Base-by-base conservation (phyloP, 1,140 invertebrate species). In the Drosophila kurseongensis region DNA sequence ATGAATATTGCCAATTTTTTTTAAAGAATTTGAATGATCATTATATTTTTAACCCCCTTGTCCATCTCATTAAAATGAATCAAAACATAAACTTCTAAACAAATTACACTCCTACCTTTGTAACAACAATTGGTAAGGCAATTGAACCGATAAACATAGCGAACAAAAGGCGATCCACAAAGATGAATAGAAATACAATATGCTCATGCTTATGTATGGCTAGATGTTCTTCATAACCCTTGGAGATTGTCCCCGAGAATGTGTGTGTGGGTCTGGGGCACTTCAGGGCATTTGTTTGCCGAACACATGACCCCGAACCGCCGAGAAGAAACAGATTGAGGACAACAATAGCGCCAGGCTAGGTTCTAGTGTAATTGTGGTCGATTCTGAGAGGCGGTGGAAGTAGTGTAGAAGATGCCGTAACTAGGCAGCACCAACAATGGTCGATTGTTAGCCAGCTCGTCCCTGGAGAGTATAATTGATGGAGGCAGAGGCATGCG, bases 361-460 rank as follows among this genome's bases (percentile, higher is more conserved):
- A 32, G n/a, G 48, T 35, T 52, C 50, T 36, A 42, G 54, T 9
- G 51, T 82, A 85, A 82, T 85, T 85, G 83, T 60, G 83, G 73
- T 78, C 60, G 57, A 47, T 48, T 57, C 52, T 44, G 29, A 57
- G 60, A 44, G 42, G 35, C 27, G 7, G 5, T 3, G 29, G 6
- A 32, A 32, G 45, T 29, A 35, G 48, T 36, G 50, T 5, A 36
- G 9, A 62, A 76, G 56, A 79, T 67, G 57, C 67, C 67, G 52
- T 82, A 74, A 82, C 74, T 69, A 77, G 77, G 41, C 61, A 67
- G 56, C 75, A 35, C 62, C 78, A 86, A 88, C 83, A 88, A 88
- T 88, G 65, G 85, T 23, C 84, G 88, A 88, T 88, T 88, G 84
- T 89, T 89, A 72, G 76, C 51, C 47, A 54, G 50, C 38, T 59